Evolutionary conservation across 2,888 invertebrate genomes (phyloP).

Genomic region (Apodemia mormo): DNA sequence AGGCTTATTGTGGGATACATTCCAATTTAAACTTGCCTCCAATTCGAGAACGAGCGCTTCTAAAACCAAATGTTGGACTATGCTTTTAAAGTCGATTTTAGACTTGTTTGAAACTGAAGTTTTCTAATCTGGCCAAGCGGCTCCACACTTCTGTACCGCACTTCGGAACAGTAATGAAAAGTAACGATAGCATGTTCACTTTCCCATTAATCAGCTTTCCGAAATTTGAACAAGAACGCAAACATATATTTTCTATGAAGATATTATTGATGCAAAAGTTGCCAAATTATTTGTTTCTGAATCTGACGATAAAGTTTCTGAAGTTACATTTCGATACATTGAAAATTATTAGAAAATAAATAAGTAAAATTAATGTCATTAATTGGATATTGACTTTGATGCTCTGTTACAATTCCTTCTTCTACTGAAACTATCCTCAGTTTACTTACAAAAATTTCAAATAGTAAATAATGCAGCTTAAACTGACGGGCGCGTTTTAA

Average conservation of each 20-base stretch:
- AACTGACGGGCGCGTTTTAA: not conserved
- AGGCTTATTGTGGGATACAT: slow-evolving; percentile 80
- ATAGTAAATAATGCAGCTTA: not conserved
- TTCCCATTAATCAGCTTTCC: slow-evolving; percentile 69
- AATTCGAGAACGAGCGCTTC: slow-evolving; percentile 67
- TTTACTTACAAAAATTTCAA: not conserved
- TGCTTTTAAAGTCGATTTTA: slow-evolving; percentile 80
- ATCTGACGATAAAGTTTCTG: too few species aligned
- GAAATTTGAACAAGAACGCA: not conserved
- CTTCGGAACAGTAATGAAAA: slow-evolving; percentile 80
- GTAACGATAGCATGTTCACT: slow-evolving; percentile 79
- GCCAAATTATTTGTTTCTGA: too few species aligned
- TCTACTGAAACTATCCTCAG: too few species aligned
- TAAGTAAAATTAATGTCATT: too few species aligned
- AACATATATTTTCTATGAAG: not conserved
- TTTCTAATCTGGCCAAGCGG: slow-evolving; percentile 77
- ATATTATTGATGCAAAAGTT: too few species aligned
- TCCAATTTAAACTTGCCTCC: slow-evolving; percentile 81
- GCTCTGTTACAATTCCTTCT: too few species aligned
- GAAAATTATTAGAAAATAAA: too few species aligned
- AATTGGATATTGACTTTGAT: too few species aligned
- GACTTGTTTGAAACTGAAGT: slow-evolving; percentile 71
- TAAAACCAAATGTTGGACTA: slow-evolving; percentile 77
- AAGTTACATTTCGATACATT: too few species aligned
- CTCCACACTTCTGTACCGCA: slow-evolving; percentile 61